Conservation (phyloP, 2,888 invertebrate genomes). For the Macrophya annulata region DNA sequence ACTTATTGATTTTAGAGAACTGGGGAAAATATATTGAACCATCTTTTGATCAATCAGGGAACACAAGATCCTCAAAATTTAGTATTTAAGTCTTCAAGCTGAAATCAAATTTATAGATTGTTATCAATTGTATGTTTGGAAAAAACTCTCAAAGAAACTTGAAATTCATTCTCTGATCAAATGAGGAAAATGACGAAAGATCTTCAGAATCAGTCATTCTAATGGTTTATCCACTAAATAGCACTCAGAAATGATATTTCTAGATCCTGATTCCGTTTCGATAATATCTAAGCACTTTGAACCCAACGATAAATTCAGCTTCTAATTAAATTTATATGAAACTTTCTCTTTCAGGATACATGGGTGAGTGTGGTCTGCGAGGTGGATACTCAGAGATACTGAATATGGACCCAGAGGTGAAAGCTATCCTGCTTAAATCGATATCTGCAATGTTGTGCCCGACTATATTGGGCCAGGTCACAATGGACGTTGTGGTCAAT, state of each 20-base stretch:
- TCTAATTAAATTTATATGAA: background rate
- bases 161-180: no score
- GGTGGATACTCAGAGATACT: slow-evolving; percentile 97
- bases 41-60: background rate
- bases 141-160: no score
- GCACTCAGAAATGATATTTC: background rate
- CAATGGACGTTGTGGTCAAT: slow-evolving; percentile 94
- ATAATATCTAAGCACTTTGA: background rate
- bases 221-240: background rate
- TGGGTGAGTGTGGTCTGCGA: slow-evolving; percentile 97
- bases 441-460: slow-evolving; percentile 98
- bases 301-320: slow-evolving; percentile 45
- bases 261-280: background rate
- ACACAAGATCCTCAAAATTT: no score
- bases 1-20: slow-evolving; percentile 80
- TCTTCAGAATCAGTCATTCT: background rate
- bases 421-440: slow-evolving; percentile 91
- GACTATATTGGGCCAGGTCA: slow-evolving; percentile 94
- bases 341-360: slow-evolving; percentile 83
- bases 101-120: no score
- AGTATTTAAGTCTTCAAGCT: no score
- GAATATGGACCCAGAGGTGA: slow-evolving; percentile 93
- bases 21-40: slow-evolving; percentile 81
- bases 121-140: no score
- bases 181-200: background rate